Base-by-base conservation (phyloP, 2,113 vertebrate genomes). In the Atlantisia rogersi region DNA sequence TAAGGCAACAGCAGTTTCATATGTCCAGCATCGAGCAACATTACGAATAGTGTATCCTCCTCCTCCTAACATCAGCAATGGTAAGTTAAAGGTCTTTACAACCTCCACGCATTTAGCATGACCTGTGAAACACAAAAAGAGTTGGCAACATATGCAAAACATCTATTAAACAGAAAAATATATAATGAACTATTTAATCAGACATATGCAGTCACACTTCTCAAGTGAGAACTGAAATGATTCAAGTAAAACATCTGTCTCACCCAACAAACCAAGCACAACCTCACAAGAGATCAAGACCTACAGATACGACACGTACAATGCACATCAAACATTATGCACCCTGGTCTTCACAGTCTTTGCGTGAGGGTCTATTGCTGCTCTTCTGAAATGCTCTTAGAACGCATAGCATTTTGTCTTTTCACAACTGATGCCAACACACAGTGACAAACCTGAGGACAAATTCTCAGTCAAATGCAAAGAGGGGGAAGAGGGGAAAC, bases 71-170 rank as follows among this genome's bases (percentile, higher is more conserved):
- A 98, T 98, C 89, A 98, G 96, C 67, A 98, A 89, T 0, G 98
- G 98, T 88, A 98, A 97, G 91, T 98, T 98, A 85, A 98, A 98
- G 62, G 98, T 98, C 94, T 98, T 98, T 28, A 98, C 98, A 96
- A 98, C 98, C 97, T 98, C 98, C 86, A 98, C 98, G 96, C 98
- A 98, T 86, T 98, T 98, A 94, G 98, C 98, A 94, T 98, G 98
- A 96, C 98, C 98, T 98, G 94, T 65, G 32, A 95, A 95, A 95
- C 35, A 92, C 52, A 95, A 40, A 77, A n/a, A 82, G 32, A 88
- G 22, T 74, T 96, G 52, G 63, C 10, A 92, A 88, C 12, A 59
- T 14, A 81, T 16, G 37, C 52, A 86, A 90, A 83, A 35, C 37
- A 86, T 12, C 18, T 32, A 53, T 19, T 62, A 37, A 75, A 65